Conservation (phyloP, 2,113 vertebrate genomes). For the Colaptes auratus region DNA sequence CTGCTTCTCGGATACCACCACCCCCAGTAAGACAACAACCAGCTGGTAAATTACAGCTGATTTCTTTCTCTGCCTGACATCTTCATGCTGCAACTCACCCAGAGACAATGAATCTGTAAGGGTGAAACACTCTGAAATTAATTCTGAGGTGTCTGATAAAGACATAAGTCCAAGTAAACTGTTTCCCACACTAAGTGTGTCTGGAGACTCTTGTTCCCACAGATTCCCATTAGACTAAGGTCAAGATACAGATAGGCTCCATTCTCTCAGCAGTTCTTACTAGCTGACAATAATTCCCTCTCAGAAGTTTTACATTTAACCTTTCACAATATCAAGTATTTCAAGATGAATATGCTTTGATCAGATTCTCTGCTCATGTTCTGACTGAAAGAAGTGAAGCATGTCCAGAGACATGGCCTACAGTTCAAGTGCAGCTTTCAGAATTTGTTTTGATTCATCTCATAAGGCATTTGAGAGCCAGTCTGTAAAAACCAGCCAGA, state of each 20-base stretch:
- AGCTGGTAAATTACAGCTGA: background rate
- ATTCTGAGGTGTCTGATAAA: background rate
- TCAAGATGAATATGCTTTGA: background rate
- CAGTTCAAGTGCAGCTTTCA: background rate
- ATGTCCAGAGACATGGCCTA: fast-evolving
- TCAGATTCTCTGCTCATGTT: background rate
- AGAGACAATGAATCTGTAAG: background rate
- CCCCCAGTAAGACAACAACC: background rate
- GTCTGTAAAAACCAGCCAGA: background rate
- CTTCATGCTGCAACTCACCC: background rate
- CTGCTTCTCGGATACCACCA: background rate
- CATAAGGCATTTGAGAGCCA: background rate
- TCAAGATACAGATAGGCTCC: background rate
- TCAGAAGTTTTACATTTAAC: background rate
- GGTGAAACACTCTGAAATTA: background rate
- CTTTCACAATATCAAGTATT: background rate
- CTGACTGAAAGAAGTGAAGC: background rate
- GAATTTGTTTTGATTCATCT: background rate
- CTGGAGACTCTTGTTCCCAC: background rate
- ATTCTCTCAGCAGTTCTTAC: background rate
- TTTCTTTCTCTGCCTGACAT: background rate
- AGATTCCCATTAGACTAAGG: background rate
- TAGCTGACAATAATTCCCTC: background rate
- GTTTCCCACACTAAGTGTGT: background rate
- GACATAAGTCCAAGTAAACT: background rate